phyloP scores from a whole-genome alignment of 2,888 invertebrate species.

The Sesia bembeciformis region DNA sequence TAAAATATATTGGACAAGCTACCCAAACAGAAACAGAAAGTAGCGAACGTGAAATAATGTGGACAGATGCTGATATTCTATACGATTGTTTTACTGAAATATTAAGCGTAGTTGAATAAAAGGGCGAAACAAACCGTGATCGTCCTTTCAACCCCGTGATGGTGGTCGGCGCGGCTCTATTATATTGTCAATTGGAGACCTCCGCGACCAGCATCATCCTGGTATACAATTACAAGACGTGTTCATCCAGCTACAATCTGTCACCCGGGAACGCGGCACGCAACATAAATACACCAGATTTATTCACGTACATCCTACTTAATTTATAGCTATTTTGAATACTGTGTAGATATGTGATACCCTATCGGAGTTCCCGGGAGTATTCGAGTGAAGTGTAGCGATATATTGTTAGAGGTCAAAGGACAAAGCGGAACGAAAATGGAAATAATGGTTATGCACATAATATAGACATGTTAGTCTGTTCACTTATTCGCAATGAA shows the following conservation, averaged over 20 bases:
- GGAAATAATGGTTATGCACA: too few species aligned
- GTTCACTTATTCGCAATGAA: too few species aligned
- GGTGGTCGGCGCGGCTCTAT: conserved; percentile 30
- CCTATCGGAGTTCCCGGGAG: background rate
- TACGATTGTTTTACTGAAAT: conserved; percentile 1
- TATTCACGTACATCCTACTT: conserved; percentile 43
- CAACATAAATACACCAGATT: conserved; percentile 57
- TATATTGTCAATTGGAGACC: conserved; percentile 63
- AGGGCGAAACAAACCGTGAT: background rate
- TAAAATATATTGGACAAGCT: background rate
- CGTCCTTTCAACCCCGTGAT: conserved; percentile 9
- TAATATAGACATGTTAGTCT: too few species aligned
- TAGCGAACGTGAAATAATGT: conserved; percentile 4
- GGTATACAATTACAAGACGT: conserved; percentile 65
- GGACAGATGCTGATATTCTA: background rate
- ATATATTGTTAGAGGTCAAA: too few species aligned
- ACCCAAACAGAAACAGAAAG: conserved; percentile 1
- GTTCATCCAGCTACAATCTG: conserved; percentile 64
- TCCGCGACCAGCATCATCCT: conserved; percentile 20
- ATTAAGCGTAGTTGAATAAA: conserved; percentile 4
- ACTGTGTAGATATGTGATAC: conserved; percentile 8
- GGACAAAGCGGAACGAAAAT: too few species aligned
- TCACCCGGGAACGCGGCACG: conserved; percentile 30
- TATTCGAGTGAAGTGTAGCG: too few species aligned
- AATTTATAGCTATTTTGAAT: conserved; percentile 65